Conservation (phyloP, 30 jellyfish, hydroid and myxozoan species). For the Chrysaora quinquecirrha region DNA sequence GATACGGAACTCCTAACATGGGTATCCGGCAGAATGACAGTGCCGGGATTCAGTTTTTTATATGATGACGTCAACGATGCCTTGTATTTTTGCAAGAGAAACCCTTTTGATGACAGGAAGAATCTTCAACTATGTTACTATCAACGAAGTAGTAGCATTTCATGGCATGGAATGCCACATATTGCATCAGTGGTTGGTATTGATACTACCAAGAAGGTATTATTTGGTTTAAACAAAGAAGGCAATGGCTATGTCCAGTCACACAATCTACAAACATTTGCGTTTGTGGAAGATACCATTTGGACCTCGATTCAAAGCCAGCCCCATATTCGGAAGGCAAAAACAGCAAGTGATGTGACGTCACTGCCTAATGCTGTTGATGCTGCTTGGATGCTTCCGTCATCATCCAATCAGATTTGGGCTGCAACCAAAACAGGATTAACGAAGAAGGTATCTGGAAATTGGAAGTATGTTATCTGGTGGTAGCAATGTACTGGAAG, state of each 20-base stretch:
- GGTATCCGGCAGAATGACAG: neutral
- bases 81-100: neutral
- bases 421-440: neutral
- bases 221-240: neutral
- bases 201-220: neutral
- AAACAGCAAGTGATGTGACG: neutral
- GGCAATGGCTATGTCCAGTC: constrained; percentile 6
- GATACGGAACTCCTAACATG: neutral
- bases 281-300: neutral
- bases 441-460: neutral
- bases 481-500: too few relatives aligned
- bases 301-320: constrained; percentile 19
- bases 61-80: constrained; percentile 24
- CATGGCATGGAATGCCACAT: neutral
- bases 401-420: neutral
- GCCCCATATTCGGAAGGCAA: neutral
- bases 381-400: constrained; percentile 11
- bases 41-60: constrained; percentile 40
- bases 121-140: neutral
- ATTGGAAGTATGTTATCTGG: neutral
- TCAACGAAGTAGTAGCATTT: neutral
- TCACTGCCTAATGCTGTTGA: neutral
- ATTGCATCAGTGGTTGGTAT: constrained; percentile 20
- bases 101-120: neutral
- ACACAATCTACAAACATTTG: neutral